Conservation (phyloP, 2,113 vertebrate genomes). For the Chunga burmeisteri region DNA sequence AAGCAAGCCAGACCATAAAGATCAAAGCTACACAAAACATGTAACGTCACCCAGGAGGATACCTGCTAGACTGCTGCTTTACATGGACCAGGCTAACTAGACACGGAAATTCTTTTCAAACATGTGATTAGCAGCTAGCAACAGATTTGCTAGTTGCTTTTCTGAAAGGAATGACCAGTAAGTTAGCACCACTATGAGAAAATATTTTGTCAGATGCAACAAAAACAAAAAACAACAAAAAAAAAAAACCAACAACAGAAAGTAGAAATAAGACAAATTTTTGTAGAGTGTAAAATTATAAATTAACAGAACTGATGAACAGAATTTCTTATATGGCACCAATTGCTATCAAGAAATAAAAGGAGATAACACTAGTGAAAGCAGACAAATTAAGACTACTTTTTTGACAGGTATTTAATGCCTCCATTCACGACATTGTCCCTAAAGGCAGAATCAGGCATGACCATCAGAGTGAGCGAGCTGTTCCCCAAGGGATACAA, state of each 20-base stretch:
- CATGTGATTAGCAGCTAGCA: not conserved
- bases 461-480: not conserved
- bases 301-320: not conserved
- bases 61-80: not conserved
- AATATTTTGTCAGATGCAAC: not conserved
- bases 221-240: not conserved
- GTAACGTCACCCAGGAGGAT: not conserved
- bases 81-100: not conserved
- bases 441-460: not conserved
- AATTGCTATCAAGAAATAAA: not conserved
- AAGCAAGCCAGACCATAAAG: not conserved
- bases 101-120: not conserved
- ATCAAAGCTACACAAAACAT: not conserved
- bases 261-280: not conserved
- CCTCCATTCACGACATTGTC: not conserved
- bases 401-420: not conserved
- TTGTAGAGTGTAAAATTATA: not conserved
- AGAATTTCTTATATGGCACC: not conserved
- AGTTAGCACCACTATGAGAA: not conserved
- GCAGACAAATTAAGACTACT: not conserved
- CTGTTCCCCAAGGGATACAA: not conserved
- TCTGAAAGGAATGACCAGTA: not conserved
- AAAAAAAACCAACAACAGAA: not conserved
- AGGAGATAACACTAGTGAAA: not conserved
- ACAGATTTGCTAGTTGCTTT: not conserved